These are phyloP conservation scores for Channa striata DNA, from an alignment of 2,797 vertebrate species.

Conservation along the genomic window DNA sequence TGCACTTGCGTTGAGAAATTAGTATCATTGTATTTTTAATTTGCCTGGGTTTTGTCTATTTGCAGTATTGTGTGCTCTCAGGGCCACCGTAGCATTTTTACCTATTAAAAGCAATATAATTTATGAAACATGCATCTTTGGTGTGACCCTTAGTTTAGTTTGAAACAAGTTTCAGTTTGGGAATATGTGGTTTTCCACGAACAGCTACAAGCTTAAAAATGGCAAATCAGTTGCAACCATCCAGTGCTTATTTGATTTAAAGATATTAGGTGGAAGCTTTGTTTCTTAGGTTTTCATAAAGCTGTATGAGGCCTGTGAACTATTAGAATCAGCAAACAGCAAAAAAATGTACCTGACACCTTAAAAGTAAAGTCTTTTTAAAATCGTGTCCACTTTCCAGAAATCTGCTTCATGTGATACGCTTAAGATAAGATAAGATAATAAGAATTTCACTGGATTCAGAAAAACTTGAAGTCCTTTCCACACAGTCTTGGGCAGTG, in stretches of 20 bases:
- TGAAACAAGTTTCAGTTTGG: too few relatives aligned
- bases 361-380: conserved; percentile 9
- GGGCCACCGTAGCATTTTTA: background rate
- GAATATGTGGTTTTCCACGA: too few relatives aligned
- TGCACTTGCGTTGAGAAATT: too few relatives aligned
- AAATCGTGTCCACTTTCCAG: conserved; percentile 13
- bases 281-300: background rate
- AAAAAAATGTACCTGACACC: conserved; percentile 1
- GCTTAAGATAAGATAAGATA: background rate
- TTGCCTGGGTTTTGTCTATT: too few relatives aligned
- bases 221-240: background rate
- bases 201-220: too few relatives aligned
- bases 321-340: background rate
- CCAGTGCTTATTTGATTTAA: background rate
- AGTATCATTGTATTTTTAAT: too few relatives aligned
- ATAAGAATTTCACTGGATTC: conserved; percentile 17
- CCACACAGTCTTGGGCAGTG: background rate
- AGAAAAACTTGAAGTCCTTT: conserved; percentile 18
- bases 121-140: too few relatives aligned
- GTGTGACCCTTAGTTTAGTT: too few relatives aligned
- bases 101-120: background rate
- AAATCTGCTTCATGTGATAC: conserved; percentile 25
- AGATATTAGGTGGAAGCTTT: background rate
- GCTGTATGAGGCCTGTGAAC: background rate
- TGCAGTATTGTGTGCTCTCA: too few relatives aligned